Evolutionary conservation across 2,797 vertebrate genomes (phyloP).

Genomic region (Sebastes taczanowskii): DNA sequence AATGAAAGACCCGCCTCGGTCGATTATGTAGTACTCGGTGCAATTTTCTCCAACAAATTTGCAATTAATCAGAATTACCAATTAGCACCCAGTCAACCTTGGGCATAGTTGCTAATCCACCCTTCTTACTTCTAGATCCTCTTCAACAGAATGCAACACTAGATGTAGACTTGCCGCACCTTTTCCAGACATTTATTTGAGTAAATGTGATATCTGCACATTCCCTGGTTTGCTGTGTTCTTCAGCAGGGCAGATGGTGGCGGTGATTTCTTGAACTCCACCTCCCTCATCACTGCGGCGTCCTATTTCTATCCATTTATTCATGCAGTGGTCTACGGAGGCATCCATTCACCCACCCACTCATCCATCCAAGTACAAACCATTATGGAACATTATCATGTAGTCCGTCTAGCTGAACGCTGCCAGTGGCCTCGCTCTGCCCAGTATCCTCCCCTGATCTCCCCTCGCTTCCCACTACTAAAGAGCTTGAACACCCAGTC

Average conservation of each 20-base stretch:
- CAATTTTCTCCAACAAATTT: conserved; percentile 20
- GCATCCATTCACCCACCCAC: conserved; percentile 4
- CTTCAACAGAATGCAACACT: not conserved
- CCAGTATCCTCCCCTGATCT: conserved; percentile 41
- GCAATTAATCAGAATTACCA: conserved; percentile 34
- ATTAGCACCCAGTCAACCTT: conserved; percentile 2
- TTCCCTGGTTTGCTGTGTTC: not conserved
- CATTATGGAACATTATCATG: conserved; percentile 50
- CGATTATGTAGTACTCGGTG: conserved; percentile 15
- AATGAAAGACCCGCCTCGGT: conserved; percentile 18
- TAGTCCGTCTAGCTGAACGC: conserved; percentile 14
- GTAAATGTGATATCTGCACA: not conserved
- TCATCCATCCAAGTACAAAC: conserved; percentile 33
- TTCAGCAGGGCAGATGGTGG: not conserved
- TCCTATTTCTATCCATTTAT: conserved; percentile 13
- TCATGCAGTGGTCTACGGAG: not conserved
- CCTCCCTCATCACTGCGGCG: conserved; percentile 9
- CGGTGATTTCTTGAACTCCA: not conserved
- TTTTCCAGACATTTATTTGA: not conserved
- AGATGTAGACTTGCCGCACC: not conserved
- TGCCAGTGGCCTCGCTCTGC: conserved; percentile 37
- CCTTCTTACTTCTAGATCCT: not conserved
- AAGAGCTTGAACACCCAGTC: conserved; percentile 47
- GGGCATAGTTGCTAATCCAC: not conserved
- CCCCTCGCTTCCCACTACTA: conserved; percentile 30